Conservation (phyloP, 2,797 vertebrate species). For the Cephalopachus bancanus region DNA sequence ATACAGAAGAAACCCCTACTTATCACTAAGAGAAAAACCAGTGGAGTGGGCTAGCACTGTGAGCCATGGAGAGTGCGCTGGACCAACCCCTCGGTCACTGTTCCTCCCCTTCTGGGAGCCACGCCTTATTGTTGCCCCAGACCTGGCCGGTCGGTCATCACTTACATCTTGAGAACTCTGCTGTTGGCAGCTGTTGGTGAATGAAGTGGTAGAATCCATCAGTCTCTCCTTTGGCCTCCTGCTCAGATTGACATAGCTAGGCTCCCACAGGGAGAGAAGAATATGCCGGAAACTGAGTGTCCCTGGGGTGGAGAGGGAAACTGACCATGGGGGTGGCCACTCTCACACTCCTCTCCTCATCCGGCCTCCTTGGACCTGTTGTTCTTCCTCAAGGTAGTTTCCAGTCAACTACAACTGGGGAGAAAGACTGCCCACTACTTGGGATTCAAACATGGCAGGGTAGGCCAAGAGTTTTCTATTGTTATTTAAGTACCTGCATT, state of each 20-base stretch:
- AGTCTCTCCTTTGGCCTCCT: not conserved
- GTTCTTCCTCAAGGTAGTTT: not conserved
- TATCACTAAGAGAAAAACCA: too few relatives aligned
- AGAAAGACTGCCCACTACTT: not conserved
- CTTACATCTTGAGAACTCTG: not conserved
- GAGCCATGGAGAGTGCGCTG: not conserved
- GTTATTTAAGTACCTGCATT: not conserved
- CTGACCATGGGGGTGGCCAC: not conserved
- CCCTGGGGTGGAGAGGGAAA: not conserved
- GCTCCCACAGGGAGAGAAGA: not conserved
- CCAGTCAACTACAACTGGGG: not conserved
- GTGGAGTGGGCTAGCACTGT: not conserved
- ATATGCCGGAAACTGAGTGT: not conserved
- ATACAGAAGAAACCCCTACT: too few relatives aligned
- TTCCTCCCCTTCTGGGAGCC: not conserved
- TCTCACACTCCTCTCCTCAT: not conserved
- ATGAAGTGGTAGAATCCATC: not conserved
- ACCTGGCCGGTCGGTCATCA: not conserved
- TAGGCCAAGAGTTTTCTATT: not conserved
- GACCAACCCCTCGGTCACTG: not conserved
- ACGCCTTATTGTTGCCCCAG: not conserved
- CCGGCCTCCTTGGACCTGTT: not conserved
- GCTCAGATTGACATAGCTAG: not conserved
- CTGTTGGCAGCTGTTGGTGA: not conserved
- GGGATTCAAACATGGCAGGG: not conserved